Evolutionary conservation across 2,113 vertebrate genomes (phyloP).

Genomic region (Scolopax mira): DNA sequence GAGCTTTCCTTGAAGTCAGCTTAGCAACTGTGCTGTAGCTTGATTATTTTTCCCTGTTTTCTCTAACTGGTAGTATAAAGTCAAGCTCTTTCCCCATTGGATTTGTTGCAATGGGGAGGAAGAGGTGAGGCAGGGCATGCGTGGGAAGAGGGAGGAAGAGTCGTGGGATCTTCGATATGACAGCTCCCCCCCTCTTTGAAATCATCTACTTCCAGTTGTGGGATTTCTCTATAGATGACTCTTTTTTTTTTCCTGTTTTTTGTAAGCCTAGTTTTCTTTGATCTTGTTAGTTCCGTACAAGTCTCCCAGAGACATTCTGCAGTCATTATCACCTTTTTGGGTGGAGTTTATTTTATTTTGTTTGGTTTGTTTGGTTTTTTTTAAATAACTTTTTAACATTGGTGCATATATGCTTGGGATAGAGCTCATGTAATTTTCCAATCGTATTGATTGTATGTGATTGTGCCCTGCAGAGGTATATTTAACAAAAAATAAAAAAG

Average conservation of each 20-base stretch:
- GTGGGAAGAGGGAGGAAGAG: neutral
- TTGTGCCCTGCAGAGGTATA: constrained; percentile 85
- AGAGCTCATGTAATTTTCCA: constrained; percentile 84
- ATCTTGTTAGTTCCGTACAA: constrained; percentile 70
- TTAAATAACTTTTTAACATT: constrained; percentile 80
- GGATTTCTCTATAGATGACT: constrained; percentile 62
- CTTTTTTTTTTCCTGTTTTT: neutral
- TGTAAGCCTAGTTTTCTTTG: constrained; percentile 64
- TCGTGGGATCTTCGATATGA: neutral
- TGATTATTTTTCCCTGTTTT: neutral
- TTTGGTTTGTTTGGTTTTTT: constrained; percentile 49
- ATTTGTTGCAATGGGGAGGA: neutral
- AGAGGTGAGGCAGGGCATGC: neutral
- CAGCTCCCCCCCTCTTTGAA: neutral
- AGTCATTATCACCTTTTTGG: constrained; percentile 86
- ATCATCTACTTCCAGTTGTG: constrained; percentile 73
- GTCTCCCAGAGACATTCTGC: constrained; percentile 84
- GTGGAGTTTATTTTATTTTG: constrained; percentile 80
- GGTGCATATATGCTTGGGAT: constrained; percentile 84
- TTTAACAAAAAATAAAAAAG: constrained; percentile 73
- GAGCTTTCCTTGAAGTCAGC: constrained; percentile 23
- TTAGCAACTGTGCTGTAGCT: constrained; percentile 30
- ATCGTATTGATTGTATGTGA: constrained; percentile 88
- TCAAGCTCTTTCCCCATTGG: neutral
- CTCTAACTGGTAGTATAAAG: neutral